Base-by-base conservation (phyloP, 2,888 invertebrate genomes). In the Eudasyphora cyanicolor region DNA sequence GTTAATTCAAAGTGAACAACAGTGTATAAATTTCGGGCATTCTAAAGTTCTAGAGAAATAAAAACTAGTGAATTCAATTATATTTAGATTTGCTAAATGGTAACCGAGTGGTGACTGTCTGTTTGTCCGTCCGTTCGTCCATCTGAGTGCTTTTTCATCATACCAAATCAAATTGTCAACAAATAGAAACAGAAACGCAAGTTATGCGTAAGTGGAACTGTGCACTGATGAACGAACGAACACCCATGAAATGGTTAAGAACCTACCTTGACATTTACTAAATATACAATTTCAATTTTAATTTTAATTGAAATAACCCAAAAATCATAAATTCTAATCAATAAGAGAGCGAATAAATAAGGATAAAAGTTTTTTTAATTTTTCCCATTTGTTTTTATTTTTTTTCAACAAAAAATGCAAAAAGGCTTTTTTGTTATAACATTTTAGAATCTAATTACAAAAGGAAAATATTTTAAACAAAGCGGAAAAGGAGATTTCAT, bases 191-290 rank as follows among this genome's bases (percentile, higher is more conserved):
- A 6, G 14, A 12, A 21, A 24, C 24, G 64, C 19, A 24, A 38
- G 24, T 60, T n/a, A 27, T 24, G 60, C 32, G 60, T 67, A 64
- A 38, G 67, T 38, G 67, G 27, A 21, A 8, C n/a, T 35, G 67
- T 8, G 49, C 3, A 54, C 54, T n/a, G n/a, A 54, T 49, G 32
- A 42, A 51, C 10, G 32, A 51, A 49, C 24, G 17, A 74, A 19
- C 45, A 60, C 42, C 45, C 45, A 62, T 62, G 45, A 75, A 35
- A 64, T 76, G 32, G 42, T 17, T 74, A 49, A 62, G 49, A 62
- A 73, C 49, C 71, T 79, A 79, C 78, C 80, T 80, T 80, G 75
- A 80, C 80, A 42, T 80, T 79, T 38, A 32, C 32, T 70, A 19
- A 51, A 70, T 42, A 24, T 17, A 49, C 1, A 3, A 21, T 5